These are phyloP conservation scores for Trissoscelio sp. DNA, from an alignment of 2,888 invertebrate genomes.

Conservation along the genomic window DNA sequence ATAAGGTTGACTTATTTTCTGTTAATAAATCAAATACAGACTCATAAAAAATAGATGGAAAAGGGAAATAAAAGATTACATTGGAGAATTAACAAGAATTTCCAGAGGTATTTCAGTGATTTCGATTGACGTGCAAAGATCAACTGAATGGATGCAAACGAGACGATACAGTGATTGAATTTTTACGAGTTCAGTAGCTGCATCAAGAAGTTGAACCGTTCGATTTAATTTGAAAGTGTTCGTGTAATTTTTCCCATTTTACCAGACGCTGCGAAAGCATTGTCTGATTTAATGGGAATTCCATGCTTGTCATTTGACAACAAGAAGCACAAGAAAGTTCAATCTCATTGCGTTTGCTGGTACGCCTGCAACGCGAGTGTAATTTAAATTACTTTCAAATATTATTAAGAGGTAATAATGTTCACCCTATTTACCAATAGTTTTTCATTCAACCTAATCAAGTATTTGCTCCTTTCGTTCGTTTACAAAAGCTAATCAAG, in stretches of 20 bases:
- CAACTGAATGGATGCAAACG: slow-evolving; percentile 27
- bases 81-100: slow-evolving; percentile 15
- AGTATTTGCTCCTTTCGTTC: too few species aligned
- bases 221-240: slow-evolving; percentile 63
- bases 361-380: slow-evolving; percentile 23
- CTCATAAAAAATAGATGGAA: slow-evolving; percentile 1
- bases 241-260: slow-evolving; percentile 62
- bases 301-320: slow-evolving; percentile 68
- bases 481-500: too few species aligned
- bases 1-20: too few species aligned
- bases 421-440: slow-evolving; percentile 5
- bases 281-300: slow-evolving; percentile 68
- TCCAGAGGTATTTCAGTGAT: slow-evolving; percentile 9
- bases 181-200: slow-evolving; percentile 46
- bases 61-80: too few species aligned
- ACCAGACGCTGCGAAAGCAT: slow-evolving; percentile 43
- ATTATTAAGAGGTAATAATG: slow-evolving; percentile 54
- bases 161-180: slow-evolving; percentile 54
- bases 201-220: slow-evolving; percentile 39
- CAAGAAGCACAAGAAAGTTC: slow-evolving; percentile 60
- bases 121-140: slow-evolving; percentile 12
- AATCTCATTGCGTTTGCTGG: slow-evolving; percentile 54
- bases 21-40: too few species aligned
- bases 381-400: slow-evolving; percentile 63
- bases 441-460: background rate